Conservation (phyloP, 1,140 invertebrate genomes). For the Bombyx mandarina region DNA sequence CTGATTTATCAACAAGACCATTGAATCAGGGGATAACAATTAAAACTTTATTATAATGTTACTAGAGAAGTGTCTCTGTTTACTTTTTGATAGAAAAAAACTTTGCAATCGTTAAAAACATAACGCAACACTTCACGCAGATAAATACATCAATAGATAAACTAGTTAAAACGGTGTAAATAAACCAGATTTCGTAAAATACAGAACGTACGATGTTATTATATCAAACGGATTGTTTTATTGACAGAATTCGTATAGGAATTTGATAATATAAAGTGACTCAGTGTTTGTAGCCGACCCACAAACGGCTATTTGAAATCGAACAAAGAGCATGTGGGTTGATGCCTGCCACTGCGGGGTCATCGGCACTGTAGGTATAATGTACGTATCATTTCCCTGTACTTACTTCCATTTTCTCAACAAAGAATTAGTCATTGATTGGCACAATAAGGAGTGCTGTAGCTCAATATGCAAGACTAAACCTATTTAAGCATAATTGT, state of each 20-base stretch:
- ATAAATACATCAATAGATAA: too few species aligned
- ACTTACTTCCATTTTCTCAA: conserved; percentile 20
- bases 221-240: neutral
- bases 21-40: too few species aligned
- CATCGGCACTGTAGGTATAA: conserved; percentile 29
- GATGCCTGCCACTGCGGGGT: conserved; percentile 34
- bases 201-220: neutral
- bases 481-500: too few species aligned
- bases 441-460: conserved; percentile 2
- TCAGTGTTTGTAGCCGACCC: conserved; percentile 43
- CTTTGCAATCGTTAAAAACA: too few species aligned
- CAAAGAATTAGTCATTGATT: conserved; percentile 21
- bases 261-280: conserved; percentile 38
- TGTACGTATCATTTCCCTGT: conserved; percentile 48
- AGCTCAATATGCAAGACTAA: too few species aligned
- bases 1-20: too few species aligned
- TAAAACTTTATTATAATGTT: too few species aligned
- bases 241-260: neutral
- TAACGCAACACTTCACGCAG: too few species aligned
- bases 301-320: conserved; percentile 43
- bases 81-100: too few species aligned
- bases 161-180: too few species aligned
- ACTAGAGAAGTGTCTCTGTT: too few species aligned
- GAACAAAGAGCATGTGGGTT: conserved; percentile 45
- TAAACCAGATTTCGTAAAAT: too few species aligned